phyloP scores from a whole-genome alignment of 2,113 vertebrate species.

The Oncorhynchus tshawytscha region DNA sequence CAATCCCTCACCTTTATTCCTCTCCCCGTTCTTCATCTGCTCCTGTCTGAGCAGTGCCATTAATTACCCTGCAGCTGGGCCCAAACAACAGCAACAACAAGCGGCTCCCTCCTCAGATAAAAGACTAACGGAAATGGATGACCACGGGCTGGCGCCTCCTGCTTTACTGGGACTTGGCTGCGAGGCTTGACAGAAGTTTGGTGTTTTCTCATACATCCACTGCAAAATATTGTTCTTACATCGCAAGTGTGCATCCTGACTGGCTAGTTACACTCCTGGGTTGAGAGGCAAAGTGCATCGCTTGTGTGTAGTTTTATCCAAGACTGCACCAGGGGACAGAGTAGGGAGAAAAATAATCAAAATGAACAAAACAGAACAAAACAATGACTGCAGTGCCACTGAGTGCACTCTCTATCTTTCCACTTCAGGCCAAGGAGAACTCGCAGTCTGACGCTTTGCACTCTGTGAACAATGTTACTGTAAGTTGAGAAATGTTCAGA shows the following conservation, averaged over 20 bases:
- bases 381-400: neutral
- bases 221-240: neutral
- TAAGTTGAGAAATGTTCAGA: no score
- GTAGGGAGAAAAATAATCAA: no score
- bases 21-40: slow-evolving; percentile 27
- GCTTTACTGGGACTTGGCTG: no score
- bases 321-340: slow-evolving; percentile 11
- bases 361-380: neutral
- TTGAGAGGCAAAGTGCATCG: neutral
- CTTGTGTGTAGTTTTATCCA: neutral
- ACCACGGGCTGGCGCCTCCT: no score
- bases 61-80: no score
- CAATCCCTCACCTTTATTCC: slow-evolving; percentile 45
- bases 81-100: no score
- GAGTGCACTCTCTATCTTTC: no score
- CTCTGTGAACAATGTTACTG: no score
- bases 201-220: neutral
- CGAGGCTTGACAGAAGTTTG: neutral
- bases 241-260: neutral
- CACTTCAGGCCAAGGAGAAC: no score
- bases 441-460: no score
- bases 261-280: neutral
- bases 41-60: neutral
- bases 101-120: no score
- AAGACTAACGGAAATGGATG: neutral